A percentile compares a stretch with the other conserved stretches of the same genome.
These are phyloP conservation scores for Arvicanthis niloticus DNA, from an alignment of 2,113 vertebrate genomes.

Conservation along the genomic window DNA sequence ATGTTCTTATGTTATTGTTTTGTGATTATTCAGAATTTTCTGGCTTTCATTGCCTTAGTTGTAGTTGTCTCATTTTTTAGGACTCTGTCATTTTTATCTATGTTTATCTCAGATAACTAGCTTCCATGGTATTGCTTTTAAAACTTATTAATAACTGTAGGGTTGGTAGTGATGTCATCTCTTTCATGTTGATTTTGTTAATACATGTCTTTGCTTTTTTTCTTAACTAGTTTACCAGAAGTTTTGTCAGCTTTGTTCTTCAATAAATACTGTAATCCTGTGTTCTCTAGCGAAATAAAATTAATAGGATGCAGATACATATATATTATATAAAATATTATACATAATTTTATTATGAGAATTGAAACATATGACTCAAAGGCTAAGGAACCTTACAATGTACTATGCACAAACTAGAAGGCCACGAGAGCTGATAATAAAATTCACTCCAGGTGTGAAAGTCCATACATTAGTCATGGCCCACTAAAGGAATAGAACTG, in stretches of 20 bases:
- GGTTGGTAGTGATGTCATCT: neutral
- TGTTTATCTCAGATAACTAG: neutral
- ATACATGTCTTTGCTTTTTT: neutral
- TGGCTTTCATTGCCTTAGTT: neutral
- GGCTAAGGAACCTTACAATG: neutral
- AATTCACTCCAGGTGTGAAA: neutral
- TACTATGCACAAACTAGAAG: neutral
- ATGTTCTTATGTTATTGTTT: neutral
- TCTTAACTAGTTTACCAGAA: neutral
- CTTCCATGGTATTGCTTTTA: neutral
- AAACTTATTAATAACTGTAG: slow-evolving; percentile 6
- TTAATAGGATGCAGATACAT: neutral
- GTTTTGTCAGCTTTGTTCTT: neutral
- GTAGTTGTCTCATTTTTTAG: neutral
- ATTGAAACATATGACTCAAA: neutral
- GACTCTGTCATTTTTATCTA: neutral
- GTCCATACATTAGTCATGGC: neutral
- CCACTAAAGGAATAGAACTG: neutral
- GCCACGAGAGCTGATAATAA: neutral
- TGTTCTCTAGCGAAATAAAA: neutral
- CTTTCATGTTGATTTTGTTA: neutral
- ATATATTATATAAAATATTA: neutral
- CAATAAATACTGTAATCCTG: neutral
- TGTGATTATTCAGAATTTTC: neutral
- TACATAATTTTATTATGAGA: neutral